A percentile compares a stretch with the other conserved stretches of the same genome.
Evolutionary conservation across 2,113 vertebrate species (phyloP).

Genomic region (Vicugna pacos): DNA sequence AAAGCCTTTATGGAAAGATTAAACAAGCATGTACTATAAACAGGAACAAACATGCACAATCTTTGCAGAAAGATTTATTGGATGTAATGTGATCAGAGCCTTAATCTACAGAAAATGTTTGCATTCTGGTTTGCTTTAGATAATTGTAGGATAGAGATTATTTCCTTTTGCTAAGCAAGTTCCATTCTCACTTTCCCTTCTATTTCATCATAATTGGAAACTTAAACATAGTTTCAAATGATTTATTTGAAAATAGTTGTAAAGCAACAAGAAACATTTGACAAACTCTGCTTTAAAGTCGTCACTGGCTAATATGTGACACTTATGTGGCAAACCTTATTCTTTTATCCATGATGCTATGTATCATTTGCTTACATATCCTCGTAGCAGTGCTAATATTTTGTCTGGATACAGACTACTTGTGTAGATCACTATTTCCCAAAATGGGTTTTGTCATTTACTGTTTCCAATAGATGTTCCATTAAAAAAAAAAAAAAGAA

Average conservation of each 20-base stretch:
- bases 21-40: constrained; percentile 71
- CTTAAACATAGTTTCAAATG: constrained; percentile 43
- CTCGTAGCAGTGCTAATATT: neutral
- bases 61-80: constrained; percentile 74
- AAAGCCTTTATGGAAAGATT: constrained; percentile 74
- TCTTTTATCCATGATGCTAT: neutral
- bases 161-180: constrained; percentile 56
- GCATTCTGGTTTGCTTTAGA: constrained; percentile 57
- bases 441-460: neutral
- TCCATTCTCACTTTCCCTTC: constrained; percentile 39
- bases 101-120: constrained; percentile 76
- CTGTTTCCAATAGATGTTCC: neutral
- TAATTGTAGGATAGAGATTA: constrained; percentile 62
- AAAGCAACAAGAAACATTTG: constrained; percentile 55
- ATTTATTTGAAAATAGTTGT: constrained; percentile 65
- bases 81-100: constrained; percentile 59
- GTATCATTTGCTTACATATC: neutral
- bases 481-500: neutral
- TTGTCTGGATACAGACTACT: neutral
- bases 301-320: neutral
- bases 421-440: neutral
- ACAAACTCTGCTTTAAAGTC: constrained; percentile 51
- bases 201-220: constrained; percentile 47
- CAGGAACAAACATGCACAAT: constrained; percentile 69
- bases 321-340: neutral